Conservation (phyloP, 30 jellyfish, hydroid and myxozoan genomes). For the Chrysaora quinquecirrha region DNA sequence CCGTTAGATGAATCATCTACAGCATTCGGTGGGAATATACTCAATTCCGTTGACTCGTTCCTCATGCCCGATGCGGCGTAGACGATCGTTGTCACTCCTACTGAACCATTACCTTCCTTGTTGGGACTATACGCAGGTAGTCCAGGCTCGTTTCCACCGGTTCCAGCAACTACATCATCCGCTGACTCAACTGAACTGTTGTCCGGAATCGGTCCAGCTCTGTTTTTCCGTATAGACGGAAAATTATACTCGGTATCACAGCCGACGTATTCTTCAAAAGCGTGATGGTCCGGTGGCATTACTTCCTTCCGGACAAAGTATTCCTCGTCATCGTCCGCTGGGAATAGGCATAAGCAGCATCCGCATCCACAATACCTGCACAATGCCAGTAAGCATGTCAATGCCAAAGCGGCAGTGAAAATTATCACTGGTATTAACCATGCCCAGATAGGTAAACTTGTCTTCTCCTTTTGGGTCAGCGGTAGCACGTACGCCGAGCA, state of each 20-base stretch:
- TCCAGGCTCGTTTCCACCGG: conserved; percentile 11
- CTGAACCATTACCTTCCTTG: not conserved
- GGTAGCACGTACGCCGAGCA: conserved; percentile 54
- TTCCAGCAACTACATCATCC: conserved; percentile 26
- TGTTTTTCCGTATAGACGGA: conserved; percentile 54
- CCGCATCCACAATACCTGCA: conserved; percentile 61
- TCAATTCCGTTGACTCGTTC: conserved; percentile 47
- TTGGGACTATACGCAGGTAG: conserved; percentile 14
- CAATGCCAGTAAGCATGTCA: conserved; percentile 34
- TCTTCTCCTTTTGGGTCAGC: conserved; percentile 16
- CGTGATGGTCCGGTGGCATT: conserved; percentile 17
- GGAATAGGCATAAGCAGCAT: conserved; percentile 52
- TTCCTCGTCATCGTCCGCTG: conserved; percentile 46
- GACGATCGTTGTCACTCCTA: conserved; percentile 36
- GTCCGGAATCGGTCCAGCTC: conserved; percentile 52
- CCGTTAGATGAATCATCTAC: conserved; percentile 4
- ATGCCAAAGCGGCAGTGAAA: conserved; percentile 44
- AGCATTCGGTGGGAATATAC: conserved; percentile 28
- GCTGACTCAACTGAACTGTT: conserved; percentile 58
- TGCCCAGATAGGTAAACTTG: conserved; percentile 40
- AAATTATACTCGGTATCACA: conserved; percentile 19
- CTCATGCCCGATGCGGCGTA: conserved; percentile 49
- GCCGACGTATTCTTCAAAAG: conserved; percentile 53
- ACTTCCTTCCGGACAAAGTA: conserved; percentile 50
- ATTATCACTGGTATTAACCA: conserved; percentile 59